Conservation (phyloP, 2,797 vertebrate species). For the Sebastes vulpes region DNA sequence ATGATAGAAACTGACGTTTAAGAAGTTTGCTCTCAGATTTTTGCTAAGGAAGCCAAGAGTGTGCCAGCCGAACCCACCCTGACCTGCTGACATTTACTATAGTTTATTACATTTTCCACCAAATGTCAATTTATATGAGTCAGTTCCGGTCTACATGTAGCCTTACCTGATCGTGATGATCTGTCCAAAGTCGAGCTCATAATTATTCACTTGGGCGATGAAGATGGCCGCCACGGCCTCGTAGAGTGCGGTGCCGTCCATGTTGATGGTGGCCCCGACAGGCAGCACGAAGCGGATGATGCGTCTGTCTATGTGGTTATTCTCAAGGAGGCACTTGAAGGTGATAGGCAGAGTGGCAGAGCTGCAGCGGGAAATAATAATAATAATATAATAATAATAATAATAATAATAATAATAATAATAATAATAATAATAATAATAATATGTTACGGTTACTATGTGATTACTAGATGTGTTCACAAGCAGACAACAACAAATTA, state of each 20-base stretch:
- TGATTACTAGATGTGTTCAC: neutral
- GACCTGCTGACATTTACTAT: neutral
- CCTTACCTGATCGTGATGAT: constrained; percentile 96
- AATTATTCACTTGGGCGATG: constrained; percentile 99
- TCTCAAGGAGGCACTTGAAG: constrained; percentile 99
- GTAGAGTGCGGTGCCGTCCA: constrained; percentile 97
- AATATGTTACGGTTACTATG: neutral
- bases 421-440: neutral
- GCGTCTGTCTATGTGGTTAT: constrained; percentile 96
- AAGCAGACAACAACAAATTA: neutral
- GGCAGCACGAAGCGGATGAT: constrained; percentile 97
- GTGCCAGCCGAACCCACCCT: neutral
- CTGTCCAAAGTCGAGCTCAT: constrained; percentile 97
- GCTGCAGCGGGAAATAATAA: constrained; percentile 72
- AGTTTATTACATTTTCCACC: neutral
- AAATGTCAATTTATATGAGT: neutral
- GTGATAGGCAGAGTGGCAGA: constrained; percentile 99
- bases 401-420: neutral
- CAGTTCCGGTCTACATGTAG: neutral
- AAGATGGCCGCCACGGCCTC: constrained; percentile 98
- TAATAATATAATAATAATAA: neutral
- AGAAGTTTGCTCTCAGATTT: neutral
- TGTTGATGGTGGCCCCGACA: constrained; percentile 98
- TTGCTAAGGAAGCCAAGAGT: neutral
- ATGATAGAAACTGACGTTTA: neutral